These are phyloP conservation scores for Carollia perspicillata DNA, from an alignment of 2,113 vertebrate species.

Conservation along the genomic window DNA sequence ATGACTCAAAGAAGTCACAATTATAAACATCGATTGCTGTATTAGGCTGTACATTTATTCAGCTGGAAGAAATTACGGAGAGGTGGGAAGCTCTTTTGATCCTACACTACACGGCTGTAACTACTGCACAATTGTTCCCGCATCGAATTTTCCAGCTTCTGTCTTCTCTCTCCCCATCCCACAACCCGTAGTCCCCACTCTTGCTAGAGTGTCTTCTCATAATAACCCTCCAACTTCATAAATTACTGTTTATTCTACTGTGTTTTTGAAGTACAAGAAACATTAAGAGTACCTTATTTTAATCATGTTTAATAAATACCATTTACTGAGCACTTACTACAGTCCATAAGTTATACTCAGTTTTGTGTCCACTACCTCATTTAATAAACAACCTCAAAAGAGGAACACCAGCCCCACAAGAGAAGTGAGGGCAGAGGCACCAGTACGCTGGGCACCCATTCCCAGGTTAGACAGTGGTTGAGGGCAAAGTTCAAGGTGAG, in stretches of 20 bases:
- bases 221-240: background rate
- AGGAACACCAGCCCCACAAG: background rate
- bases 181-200: background rate
- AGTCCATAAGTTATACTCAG: background rate
- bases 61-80: slow-evolving; percentile 1
- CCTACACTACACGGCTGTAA: background rate
- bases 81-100: background rate
- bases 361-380: background rate
- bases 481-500: background rate
- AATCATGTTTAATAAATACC: background rate
- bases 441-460: background rate
- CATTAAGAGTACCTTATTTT: background rate
- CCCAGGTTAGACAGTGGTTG: background rate
- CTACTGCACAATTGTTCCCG: background rate
- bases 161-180: background rate
- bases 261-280: slow-evolving; percentile 5
- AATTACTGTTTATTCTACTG: background rate
- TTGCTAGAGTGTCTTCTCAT: background rate
- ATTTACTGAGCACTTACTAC: background rate
- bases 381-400: background rate
- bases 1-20: slow-evolving; percentile 7
- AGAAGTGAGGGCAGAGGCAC: background rate
- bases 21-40: background rate
- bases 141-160: background rate
- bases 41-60: background rate